Base-by-base conservation (phyloP, 2,888 invertebrate genomes). In the Stomorhina lunata region DNA sequence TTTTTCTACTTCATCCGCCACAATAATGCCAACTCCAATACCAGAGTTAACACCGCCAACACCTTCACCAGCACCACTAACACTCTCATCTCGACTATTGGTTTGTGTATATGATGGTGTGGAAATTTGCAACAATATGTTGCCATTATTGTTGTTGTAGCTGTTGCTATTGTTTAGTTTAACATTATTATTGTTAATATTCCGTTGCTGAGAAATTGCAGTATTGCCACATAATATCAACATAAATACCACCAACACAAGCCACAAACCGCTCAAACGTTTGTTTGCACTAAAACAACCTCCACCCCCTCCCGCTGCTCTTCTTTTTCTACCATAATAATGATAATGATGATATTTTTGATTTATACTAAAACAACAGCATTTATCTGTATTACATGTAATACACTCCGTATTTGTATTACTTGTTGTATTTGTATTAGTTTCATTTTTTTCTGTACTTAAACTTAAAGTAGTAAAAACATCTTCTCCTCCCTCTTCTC, bases 171-270 rank as follows among this genome's bases (percentile, higher is more conserved):
- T 82, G 69, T 80, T 73, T 80, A 22, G 68, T 65, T 57, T 77
- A 34, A 45, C 29, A 73, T 80, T 81, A n/a, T n/a, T n/a, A 71
- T 71, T 71, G 53, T 81, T 73, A 66, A 65, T 85, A 69, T 48
- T 57, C 5, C 65, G 75, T 43, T 77, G 85, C 85, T 86, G 86
- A 80, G 86, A 87, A 81, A 83, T 68, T 63, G 76, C 84, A 57
- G 78, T 81, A 82, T 84, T 84, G 61, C 80, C 68, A 84, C 83
- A 84, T 57, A 85, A 37, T 68, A 83, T 78, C 82, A 87, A 79
- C 76, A 86, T 77, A 86, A 87, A 85, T 85, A 86, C 86, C 86
- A 82, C 86, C 86, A 85, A 81, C 81, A 73, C 69, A 65, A 83
- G 66, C 78, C 89, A 77, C 77, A 72, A 77, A 55, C 53, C 25